Evolutionary conservation across 2,797 vertebrate species (phyloP).

Genomic region (Euphonia xanthogaster): DNA sequence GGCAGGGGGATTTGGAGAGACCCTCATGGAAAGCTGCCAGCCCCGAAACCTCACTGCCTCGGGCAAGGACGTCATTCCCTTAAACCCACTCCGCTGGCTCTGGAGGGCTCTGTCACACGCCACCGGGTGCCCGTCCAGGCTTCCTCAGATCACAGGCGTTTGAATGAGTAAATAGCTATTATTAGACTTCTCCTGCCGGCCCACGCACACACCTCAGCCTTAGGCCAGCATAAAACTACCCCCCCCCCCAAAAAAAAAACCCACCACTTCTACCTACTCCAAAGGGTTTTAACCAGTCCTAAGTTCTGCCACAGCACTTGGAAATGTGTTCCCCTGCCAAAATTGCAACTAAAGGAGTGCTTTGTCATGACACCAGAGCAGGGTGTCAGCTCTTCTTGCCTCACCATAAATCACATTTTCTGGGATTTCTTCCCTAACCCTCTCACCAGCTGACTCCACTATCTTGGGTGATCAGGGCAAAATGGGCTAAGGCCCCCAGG

Average conservation of each 20-base stretch:
- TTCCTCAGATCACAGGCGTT: neutral
- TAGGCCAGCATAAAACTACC: neutral
- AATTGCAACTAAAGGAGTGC: neutral
- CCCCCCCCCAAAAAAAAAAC: neutral
- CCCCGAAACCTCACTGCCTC: constrained; percentile 5
- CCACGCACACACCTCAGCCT: neutral
- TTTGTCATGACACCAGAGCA: neutral
- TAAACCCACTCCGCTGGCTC: constrained; percentile 2
- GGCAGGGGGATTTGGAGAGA: neutral
- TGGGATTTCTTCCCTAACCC: neutral
- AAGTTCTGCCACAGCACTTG: neutral
- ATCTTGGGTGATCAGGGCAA: neutral
- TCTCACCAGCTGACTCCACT: neutral
- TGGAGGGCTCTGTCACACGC: neutral
- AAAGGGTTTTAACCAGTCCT: neutral
- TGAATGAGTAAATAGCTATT: constrained; percentile 47
- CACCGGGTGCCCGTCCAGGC: constrained; percentile 14
- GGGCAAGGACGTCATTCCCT: constrained; percentile 37
- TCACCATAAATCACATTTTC: neutral
- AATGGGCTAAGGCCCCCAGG: neutral
- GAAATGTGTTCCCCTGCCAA: neutral
- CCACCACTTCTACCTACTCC: neutral
- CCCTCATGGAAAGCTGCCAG: constrained; percentile 23
- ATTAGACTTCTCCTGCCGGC: neutral
- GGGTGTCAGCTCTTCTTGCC: neutral